Evolutionary conservation across 2,888 invertebrate genomes (phyloP).

Genomic region (Congeria kusceri): DNA sequence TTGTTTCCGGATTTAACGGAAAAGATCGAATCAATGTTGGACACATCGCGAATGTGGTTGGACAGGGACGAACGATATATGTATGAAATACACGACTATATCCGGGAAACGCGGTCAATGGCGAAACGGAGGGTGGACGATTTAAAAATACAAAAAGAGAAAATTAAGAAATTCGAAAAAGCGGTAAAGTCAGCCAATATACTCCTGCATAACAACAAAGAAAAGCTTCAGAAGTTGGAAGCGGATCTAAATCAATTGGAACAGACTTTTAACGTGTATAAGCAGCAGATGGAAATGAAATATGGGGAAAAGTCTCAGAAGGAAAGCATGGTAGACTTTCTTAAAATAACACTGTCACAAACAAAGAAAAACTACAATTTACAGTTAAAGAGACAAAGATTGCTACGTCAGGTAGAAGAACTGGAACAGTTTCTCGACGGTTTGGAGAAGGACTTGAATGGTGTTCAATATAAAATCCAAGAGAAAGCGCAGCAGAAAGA

Average conservation of each 20-base stretch:
- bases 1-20: slow-evolving; percentile 80
- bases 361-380: slow-evolving; percentile 82
- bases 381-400: slow-evolving; percentile 79
- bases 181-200: slow-evolving; percentile 78
- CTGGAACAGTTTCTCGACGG: slow-evolving; percentile 75
- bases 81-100: slow-evolving; percentile 80
- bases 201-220: slow-evolving; percentile 78
- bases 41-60: slow-evolving; percentile 78
- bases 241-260: slow-evolving; percentile 79
- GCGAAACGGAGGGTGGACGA: slow-evolving; percentile 75
- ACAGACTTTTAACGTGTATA: slow-evolving; percentile 72
- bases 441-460: slow-evolving; percentile 75
- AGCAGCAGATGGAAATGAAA: slow-evolving; percentile 74
- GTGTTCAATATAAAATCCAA: slow-evolving; percentile 75
- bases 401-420: slow-evolving; percentile 79
- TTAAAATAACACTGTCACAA: slow-evolving; percentile 82
- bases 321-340: slow-evolving; percentile 83
- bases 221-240: slow-evolving; percentile 79
- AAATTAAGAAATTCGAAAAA: slow-evolving; percentile 78
- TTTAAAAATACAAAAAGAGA: slow-evolving; percentile 77
- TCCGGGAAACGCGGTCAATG: slow-evolving; percentile 77
- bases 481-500: slow-evolving; percentile 78
- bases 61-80: slow-evolving; percentile 82
- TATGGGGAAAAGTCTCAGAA: slow-evolving; percentile 80
- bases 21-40: slow-evolving; percentile 77